Evolutionary conservation across 1,140 invertebrate genomes (phyloP).

Genomic region (Gryon sp.): DNA sequence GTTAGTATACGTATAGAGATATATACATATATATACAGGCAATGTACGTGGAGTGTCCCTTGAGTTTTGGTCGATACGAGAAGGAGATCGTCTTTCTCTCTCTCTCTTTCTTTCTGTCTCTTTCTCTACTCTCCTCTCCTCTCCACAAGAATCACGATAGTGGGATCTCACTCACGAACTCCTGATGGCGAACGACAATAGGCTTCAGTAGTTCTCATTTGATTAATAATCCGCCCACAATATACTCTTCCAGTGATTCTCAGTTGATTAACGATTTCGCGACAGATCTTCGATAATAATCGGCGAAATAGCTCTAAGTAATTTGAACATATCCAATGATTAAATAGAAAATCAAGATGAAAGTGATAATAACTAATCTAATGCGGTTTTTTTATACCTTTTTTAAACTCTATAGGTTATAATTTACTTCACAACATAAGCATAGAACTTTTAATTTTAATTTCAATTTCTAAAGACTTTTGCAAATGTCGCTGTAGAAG

Average conservation of each 20-base stretch:
- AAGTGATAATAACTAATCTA: conserved; percentile 5
- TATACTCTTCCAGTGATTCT: conserved; percentile 75
- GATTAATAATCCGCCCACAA: conserved; percentile 78
- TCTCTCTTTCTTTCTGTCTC: conserved; percentile 42
- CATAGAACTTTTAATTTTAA: no score
- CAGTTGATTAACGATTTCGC: conserved; percentile 76
- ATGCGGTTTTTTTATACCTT: no score
- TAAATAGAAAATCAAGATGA: conserved; percentile 1
- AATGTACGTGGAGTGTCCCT: conserved; percentile 51
- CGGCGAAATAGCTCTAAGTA: conserved; percentile 27
- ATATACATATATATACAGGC: conserved; percentile 8
- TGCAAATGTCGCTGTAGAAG: no score
- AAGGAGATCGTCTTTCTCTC: no score
- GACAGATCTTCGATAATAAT: conserved; percentile 34
- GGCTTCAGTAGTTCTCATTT: conserved; percentile 78
- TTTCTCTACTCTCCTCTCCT: conserved; percentile 36
- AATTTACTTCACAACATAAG: no score
- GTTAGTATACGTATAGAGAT: conserved; percentile 6
- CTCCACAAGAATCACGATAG: conserved; percentile 11
- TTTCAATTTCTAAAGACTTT: no score
- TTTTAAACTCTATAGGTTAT: no score
- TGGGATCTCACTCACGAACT: conserved; percentile 57
- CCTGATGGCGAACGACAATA: conserved; percentile 58
- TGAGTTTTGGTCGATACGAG: conserved; percentile 59
- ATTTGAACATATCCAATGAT: conserved; percentile 16